Base-by-base conservation (phyloP, 2,888 invertebrate genomes). In the Aproaerema taeniolella region DNA sequence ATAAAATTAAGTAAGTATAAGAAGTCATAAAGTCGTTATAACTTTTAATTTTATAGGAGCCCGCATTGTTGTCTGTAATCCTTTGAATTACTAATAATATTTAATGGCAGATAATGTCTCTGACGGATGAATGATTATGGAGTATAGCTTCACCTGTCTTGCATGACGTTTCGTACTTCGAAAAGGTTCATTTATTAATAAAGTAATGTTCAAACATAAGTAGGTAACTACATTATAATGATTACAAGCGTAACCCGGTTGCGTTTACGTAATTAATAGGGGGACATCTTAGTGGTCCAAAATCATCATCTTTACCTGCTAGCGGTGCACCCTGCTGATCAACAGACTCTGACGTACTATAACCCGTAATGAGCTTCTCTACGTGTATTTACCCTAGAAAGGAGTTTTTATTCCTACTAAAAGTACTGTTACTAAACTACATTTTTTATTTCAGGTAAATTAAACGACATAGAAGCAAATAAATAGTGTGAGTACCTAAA, bases 1-100 rank as follows among this genome's bases (percentile, higher is more conserved):
- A 63, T 77, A 70, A 72, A 78, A 70, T 69, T n/a, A n/a, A n/a
- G n/a, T n/a, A 57, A 77, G 73, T 70, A 26, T 58, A 59, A 61
- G n/a, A 47, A 56, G 54, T 60, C 70, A 64, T 82, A 75, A 82
- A 80, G 49, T 60, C 52, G 61, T 66, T 28, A 68, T 64, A 61
- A 63, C 62, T 70, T 64, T 57, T 67, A 57, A 71, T 70, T 77
- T 80, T 72, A 80, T 64, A 57, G 59, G 52, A 43, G 52, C 83
- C 82, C 82, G 83, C 82, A 70, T 70, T 46, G 34, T 17, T 32
- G 37, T 39, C 44, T 44, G 46, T 58, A 58, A 57, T 54, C 55
- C 61, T 60, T 59, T 55, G 12, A 14, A 32, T 20, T 24, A 39
- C 35, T 37, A 17, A 36, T 41, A 40, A 38, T 39, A 24, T 35